Evolutionary conservation across 2,797 vertebrate species (phyloP).

Genomic region (Hoplostethus mediterraneus): DNA sequence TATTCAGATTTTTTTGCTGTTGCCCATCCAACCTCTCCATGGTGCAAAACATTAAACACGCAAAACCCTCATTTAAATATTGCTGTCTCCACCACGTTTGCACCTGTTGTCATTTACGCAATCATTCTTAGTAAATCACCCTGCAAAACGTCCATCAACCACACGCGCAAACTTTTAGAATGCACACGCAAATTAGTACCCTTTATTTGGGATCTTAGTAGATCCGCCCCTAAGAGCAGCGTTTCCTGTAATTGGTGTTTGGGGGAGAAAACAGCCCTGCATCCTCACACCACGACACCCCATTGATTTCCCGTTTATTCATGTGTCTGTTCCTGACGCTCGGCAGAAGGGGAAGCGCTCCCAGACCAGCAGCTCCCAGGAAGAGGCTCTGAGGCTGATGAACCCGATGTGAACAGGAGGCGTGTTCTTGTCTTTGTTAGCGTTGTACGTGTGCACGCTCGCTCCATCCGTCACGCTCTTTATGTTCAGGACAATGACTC

Average conservation of each 20-base stretch:
- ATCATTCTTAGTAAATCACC: too few species aligned
- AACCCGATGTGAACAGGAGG: constrained; percentile 21
- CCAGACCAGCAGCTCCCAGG: constrained; percentile 49
- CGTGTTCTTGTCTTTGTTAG: constrained; percentile 28
- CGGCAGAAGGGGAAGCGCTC: constrained; percentile 31
- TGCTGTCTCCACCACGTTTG: too few species aligned
- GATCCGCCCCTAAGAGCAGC: constrained; percentile 44
- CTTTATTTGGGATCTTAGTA: too few species aligned
- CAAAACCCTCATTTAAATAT: too few species aligned
- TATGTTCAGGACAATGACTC: constrained; percentile 66
- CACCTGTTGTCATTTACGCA: too few species aligned
- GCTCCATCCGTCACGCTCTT: constrained; percentile 56
- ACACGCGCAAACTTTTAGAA: too few species aligned
- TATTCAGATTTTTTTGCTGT: too few species aligned
- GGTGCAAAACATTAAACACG: too few species aligned
- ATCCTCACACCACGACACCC: constrained; percentile 54
- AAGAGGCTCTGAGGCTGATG: constrained; percentile 48
- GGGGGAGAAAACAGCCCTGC: constrained; percentile 48
- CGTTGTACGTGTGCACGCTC: constrained; percentile 2
- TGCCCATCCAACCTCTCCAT: too few species aligned
- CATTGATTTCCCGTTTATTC: constrained; percentile 73
- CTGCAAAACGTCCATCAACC: too few species aligned
- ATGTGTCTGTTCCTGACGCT: constrained; percentile 52
- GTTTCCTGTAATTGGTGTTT: constrained; percentile 60
- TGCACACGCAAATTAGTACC: too few species aligned